Conservation (phyloP, 2,113 vertebrate genomes). For the Potamarius usumacintae region DNA sequence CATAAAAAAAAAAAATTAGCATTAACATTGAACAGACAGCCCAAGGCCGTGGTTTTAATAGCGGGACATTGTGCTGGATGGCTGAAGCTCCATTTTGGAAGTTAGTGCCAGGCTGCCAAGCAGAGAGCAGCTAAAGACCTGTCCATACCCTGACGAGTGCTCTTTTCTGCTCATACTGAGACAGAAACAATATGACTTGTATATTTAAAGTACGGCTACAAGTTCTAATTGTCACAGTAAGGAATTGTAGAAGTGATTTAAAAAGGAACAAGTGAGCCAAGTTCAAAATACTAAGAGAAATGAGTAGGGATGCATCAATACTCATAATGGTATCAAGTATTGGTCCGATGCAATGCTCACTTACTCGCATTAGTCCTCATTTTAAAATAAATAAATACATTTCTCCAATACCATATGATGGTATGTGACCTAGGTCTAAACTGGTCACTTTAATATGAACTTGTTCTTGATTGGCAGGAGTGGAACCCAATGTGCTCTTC, state of each 20-base stretch:
- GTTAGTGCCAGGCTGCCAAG: conserved; percentile 29
- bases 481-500: too few species aligned
- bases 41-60: conserved; percentile 19
- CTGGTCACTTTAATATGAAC: too few species aligned
- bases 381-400: too few species aligned
- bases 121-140: conserved; percentile 2
- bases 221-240: too few species aligned
- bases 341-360: neutral
- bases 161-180: neutral
- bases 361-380: neutral
- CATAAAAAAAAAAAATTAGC: neutral
- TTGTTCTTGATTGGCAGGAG: too few species aligned
- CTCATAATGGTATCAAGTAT: neutral
- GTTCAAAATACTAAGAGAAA: neutral
- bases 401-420: neutral
- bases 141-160: neutral
- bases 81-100: conserved; percentile 13
- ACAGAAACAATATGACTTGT: neutral
- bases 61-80: conserved; percentile 3
- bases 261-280: neutral
- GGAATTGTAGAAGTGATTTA: neutral
- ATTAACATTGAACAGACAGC: conserved; percentile 16
- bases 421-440: too few species aligned
- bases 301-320: neutral
- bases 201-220: neutral